phyloP scores from a whole-genome alignment of 2,888 invertebrate species.

The Catonia carolina region DNA sequence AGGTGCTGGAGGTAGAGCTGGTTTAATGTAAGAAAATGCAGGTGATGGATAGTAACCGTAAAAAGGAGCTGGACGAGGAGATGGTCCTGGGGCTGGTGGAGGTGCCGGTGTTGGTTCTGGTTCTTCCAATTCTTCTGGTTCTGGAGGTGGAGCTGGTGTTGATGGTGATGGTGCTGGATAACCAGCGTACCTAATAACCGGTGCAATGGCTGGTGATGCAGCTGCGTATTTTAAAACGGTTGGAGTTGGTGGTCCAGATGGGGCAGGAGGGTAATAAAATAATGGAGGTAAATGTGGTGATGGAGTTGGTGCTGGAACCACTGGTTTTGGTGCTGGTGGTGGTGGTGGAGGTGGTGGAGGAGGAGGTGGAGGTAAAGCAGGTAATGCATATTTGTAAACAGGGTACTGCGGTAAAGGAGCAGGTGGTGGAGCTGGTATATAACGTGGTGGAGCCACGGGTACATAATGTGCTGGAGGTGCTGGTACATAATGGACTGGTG shows the following conservation, averaged over 20 bases:
- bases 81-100: neutral
- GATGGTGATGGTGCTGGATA: neutral
- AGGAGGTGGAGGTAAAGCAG: conserved; percentile 55
- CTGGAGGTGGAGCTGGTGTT: neutral
- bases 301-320: conserved; percentile 24
- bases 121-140: conserved; percentile 1
- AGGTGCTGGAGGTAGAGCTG: too few species aligned
- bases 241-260: neutral
- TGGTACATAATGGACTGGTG: conserved; percentile 54
- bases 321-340: conserved; percentile 20
- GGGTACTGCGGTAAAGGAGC: conserved; percentile 22
- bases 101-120: conserved; percentile 1
- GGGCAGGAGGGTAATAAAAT: neutral
- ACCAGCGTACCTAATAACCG: neutral
- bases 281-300: conserved; percentile 4
- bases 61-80: neutral
- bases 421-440: conserved; percentile 1
- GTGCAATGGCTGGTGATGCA: neutral
- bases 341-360: conserved; percentile 17
- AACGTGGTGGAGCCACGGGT: conserved; percentile 42
- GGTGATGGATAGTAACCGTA: too few species aligned
- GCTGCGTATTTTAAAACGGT: neutral
- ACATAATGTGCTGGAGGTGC: conserved; percentile 41
- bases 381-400: conserved; percentile 39
- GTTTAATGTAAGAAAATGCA: too few species aligned